Conservation (phyloP, 2,888 invertebrate species). For the Diploptera punctata region DNA sequence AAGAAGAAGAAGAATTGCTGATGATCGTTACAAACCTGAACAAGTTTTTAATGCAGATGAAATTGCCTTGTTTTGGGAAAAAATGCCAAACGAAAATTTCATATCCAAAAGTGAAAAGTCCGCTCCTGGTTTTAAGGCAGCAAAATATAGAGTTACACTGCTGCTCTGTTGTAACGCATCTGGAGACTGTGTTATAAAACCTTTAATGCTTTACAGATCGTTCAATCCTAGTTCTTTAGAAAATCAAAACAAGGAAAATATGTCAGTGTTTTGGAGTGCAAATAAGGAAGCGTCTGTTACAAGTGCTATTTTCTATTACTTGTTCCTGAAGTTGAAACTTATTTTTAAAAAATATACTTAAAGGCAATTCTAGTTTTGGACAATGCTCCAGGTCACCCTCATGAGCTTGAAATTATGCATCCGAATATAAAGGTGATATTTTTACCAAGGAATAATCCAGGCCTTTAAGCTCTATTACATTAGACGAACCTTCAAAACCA, state of each 20-base stretch:
- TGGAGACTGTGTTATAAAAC: constrained; percentile 13
- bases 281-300: constrained; percentile 11
- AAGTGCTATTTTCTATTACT: background rate
- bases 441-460: no score
- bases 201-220: constrained; percentile 1
- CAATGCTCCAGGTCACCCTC: no score
- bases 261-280: background rate
- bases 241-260: background rate
- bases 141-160: no score
- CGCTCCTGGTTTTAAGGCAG: no score
- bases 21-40: background rate
- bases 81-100: background rate
- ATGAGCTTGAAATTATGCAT: no score
- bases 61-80: background rate
- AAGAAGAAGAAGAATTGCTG: no score
- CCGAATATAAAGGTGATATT: no score
- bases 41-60: constrained; percentile 2
- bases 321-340: background rate
- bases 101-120: background rate
- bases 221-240: constrained; percentile 2
- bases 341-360: no score
- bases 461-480: no score
- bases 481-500: no score
- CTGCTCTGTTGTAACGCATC: constrained; percentile 17
- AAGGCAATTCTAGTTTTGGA: no score